Percentiles rank a stretch among this genome's conserved stretches.
phyloP scores from a whole-genome alignment of 2,113 vertebrate species.

The Numida meleagris region DNA sequence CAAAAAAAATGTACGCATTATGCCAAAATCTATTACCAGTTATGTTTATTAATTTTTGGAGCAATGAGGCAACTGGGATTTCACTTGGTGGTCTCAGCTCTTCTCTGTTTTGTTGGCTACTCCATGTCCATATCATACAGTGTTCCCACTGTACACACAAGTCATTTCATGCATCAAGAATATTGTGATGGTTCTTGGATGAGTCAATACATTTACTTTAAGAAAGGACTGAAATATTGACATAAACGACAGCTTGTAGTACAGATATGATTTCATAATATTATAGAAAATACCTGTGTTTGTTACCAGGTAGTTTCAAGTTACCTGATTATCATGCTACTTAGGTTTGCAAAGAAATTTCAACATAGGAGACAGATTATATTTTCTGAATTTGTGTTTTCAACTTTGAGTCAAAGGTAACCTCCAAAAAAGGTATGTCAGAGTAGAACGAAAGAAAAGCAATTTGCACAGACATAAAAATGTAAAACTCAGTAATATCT shows the following conservation, averaged over 20 bases:
- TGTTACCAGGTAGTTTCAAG: background rate
- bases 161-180: conserved; percentile 42
- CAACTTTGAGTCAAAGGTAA: background rate
- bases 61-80: background rate
- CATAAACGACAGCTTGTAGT: background rate
- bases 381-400: background rate
- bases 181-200: conserved; percentile 5
- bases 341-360: background rate
- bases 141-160: conserved; percentile 33
- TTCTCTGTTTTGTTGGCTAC: background rate
- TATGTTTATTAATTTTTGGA: background rate
- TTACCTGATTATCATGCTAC: background rate
- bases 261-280: background rate
- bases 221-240: background rate
- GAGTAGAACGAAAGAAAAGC: background rate
- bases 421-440: background rate
- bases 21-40: background rate
- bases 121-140: background rate
- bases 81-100: conserved; percentile 37
- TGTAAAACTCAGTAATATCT: background rate
- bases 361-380: background rate
- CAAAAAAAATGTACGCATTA: background rate
- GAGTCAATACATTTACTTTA: background rate
- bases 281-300: background rate
- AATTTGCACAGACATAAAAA: background rate